phyloP scores from a whole-genome alignment of 2,888 invertebrate species.

The Scrobipalpa atriplicella region DNA sequence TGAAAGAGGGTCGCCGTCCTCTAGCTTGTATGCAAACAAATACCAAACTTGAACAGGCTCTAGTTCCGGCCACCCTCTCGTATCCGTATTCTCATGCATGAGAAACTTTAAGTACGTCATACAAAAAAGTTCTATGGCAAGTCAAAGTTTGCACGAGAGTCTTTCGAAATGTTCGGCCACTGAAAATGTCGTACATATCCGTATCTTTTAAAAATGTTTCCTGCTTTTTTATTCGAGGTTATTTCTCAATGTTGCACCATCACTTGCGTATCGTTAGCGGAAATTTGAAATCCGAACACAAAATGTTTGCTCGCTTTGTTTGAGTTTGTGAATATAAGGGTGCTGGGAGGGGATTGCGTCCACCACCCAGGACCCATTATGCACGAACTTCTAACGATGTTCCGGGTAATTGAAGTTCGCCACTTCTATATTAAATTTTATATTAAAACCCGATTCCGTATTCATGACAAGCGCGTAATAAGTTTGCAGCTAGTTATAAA shows the following conservation, averaged over 20 bases:
- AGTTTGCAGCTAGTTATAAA: slow-evolving; percentile 10
- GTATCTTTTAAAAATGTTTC: neutral
- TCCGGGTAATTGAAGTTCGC: slow-evolving; percentile 54
- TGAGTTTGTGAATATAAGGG: slow-evolving; percentile 9
- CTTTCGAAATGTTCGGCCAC: slow-evolving; percentile 3
- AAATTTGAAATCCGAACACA: neutral
- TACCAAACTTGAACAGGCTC: slow-evolving; percentile 3
- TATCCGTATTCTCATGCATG: slow-evolving; percentile 3
- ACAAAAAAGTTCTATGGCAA: neutral
- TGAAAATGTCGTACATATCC: neutral
- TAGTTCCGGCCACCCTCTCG: neutral
- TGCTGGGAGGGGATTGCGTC: neutral
- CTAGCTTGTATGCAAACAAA: slow-evolving; percentile 23
- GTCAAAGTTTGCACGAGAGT: neutral
- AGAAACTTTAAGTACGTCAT: slow-evolving; percentile 1
- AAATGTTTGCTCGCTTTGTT: slow-evolving; percentile 4
- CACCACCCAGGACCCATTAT: neutral
- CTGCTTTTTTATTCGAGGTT: neutral
- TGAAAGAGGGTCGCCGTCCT: slow-evolving; percentile 36
- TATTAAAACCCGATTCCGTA: slow-evolving; percentile 22
- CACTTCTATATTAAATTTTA: slow-evolving; percentile 27
- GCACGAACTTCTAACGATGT: slow-evolving; percentile 44
- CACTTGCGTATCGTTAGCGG: neutral
- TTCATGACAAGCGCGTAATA: slow-evolving; percentile 18
- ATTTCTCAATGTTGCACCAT: neutral